A percentile compares a stretch with the other conserved stretches of the same genome.
Evolutionary conservation across 2,113 vertebrate genomes (phyloP).

Genomic region (Mellivora capensis): DNA sequence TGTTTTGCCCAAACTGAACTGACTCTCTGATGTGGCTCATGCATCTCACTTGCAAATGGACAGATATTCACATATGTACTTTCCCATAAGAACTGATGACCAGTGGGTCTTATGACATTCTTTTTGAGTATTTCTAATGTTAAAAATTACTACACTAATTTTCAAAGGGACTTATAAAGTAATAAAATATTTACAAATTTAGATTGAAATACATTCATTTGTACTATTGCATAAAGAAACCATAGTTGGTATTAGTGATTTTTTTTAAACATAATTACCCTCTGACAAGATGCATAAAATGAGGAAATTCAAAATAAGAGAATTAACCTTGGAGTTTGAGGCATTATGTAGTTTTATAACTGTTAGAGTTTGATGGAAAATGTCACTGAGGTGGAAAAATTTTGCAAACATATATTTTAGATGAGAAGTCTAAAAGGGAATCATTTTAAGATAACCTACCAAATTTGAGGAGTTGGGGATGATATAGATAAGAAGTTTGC

Average conservation of each 20-base stretch:
- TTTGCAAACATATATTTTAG: conserved; percentile 32
- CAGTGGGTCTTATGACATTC: background rate
- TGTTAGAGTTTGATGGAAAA: background rate
- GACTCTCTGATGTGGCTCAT: background rate
- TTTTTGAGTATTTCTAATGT: background rate
- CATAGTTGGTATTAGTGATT: background rate
- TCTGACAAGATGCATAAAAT: background rate
- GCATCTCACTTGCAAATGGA: background rate
- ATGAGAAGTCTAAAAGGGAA: background rate
- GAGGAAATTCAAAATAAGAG: conserved; percentile 2
- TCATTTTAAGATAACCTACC: background rate
- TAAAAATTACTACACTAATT: background rate
- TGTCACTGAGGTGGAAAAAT: background rate
- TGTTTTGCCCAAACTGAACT: background rate
- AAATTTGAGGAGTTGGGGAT: background rate
- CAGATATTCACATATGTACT: background rate
- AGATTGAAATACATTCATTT: background rate
- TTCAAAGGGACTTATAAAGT: background rate
- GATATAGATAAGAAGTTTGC: background rate
- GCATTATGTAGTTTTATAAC: background rate
- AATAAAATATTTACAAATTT: background rate
- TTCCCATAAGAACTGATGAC: background rate
- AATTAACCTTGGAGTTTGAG: background rate
- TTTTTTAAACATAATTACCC: background rate
- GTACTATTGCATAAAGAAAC: background rate